A percentile compares a stretch with the other conserved stretches of the same genome.
Evolutionary conservation across 2,888 invertebrate species (phyloP).

Genomic region (Aspidiotus destructor): DNA sequence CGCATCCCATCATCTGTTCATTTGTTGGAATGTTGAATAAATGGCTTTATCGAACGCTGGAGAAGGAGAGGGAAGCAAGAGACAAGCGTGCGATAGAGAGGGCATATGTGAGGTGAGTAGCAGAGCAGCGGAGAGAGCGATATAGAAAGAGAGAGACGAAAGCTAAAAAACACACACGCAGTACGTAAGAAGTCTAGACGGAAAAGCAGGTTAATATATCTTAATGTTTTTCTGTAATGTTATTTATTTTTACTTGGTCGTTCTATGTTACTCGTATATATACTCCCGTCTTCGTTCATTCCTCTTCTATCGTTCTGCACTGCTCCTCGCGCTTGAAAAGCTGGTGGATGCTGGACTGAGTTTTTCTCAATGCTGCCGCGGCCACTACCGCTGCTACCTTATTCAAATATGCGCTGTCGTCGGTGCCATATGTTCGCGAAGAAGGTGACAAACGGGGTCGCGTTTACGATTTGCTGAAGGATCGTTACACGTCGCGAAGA

Average conservation of each 20-base stretch:
- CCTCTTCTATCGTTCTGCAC: neutral
- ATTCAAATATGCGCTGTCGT: no score
- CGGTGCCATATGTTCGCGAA: no score
- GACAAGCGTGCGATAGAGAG: no score
- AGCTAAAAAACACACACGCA: neutral
- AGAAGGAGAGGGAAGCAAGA: slow-evolving; percentile 9
- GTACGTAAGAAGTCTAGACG: slow-evolving; percentile 31
- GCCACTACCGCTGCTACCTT: no score
- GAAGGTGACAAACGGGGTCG: no score
- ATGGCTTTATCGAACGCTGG: slow-evolving; percentile 28
- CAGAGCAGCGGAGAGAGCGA: no score
- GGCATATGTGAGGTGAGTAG: no score
- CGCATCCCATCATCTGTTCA: slow-evolving; percentile 32
- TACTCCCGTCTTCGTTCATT: neutral
- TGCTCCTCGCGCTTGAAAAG: no score
- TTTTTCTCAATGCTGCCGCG: no score
- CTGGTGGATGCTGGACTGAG: no score
- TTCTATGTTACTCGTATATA: slow-evolving; percentile 16
- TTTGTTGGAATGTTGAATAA: slow-evolving; percentile 32
- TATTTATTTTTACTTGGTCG: neutral
- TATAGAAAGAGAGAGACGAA: neutral
- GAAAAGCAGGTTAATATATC: slow-evolving; percentile 31
- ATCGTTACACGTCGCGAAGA: no score
- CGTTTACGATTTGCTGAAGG: no score
- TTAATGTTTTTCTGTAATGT: slow-evolving; percentile 29